A percentile compares a stretch with the other conserved stretches of the same genome.
These are phyloP conservation scores for Acromyrmex heyeri DNA, from an alignment of 1,140 invertebrate genomes.

Conservation along the genomic window DNA sequence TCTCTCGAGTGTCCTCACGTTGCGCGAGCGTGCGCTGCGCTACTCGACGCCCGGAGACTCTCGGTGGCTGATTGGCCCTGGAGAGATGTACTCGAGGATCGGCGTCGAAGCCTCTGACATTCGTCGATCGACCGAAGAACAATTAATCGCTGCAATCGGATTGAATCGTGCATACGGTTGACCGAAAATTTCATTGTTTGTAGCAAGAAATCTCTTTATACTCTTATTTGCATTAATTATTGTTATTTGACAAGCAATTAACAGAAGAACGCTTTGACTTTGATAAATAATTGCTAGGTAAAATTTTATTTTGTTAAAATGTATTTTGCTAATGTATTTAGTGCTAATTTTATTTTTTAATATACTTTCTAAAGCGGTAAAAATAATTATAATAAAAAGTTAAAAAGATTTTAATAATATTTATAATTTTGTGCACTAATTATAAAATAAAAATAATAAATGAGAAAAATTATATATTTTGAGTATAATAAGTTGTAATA, in stretches of 20 bases:
- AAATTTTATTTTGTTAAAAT: not conserved
- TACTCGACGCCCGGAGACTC: conserved; percentile 58
- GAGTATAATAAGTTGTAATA: not conserved
- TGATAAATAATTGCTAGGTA: not conserved
- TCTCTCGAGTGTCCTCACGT: conserved; percentile 61
- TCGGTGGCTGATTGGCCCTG: conserved; percentile 68
- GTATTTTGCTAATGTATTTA: not conserved
- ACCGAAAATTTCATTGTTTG: not conserved
- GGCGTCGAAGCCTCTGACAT: conserved; percentile 24
- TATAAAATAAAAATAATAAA: not conserved
- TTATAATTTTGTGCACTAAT: not conserved
- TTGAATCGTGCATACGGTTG: not conserved
- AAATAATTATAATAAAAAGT: conserved; percentile 3
- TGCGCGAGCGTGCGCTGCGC: conserved; percentile 44
- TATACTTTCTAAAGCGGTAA: not conserved
- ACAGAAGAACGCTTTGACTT: not conserved
- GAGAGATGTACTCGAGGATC: conserved; percentile 62
- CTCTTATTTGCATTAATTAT: not conserved
- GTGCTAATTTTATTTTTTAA: not conserved
- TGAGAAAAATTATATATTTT: not conserved
- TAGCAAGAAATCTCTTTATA: not conserved
- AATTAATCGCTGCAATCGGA: conserved; percentile 63
- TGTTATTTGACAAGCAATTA: not conserved
- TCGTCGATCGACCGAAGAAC: conserved; percentile 63
- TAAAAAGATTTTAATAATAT: conserved; percentile 4